Evolutionary conservation across 2,797 vertebrate species (phyloP), one percentile per base, ranked within the genome.

Genomic region (Poeciliopsis infans): DNA sequence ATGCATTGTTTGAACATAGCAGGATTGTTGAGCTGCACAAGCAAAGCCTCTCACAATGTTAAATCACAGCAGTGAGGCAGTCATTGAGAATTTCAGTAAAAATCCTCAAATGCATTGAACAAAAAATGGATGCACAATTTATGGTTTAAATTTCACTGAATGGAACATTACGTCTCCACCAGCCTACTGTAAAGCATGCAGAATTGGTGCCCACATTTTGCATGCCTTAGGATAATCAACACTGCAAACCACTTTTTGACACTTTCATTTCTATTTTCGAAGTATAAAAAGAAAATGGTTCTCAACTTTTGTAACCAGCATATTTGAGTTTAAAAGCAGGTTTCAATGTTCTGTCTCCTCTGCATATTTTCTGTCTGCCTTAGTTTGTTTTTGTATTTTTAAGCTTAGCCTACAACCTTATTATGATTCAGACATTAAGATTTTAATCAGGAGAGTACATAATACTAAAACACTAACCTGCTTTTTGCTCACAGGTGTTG

Each of bases 401-500:
- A 18, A 39, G 36, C 36, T 11, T 33, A 36, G 33, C 7, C 33
- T 36, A 39, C 61, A 64, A 33, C 33, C 18, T 64, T 7, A 7
- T 64, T 36, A 11, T 64, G 61, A 64, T 20, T 7, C 16, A 36
- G 18, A 64, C 39, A 4, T 18, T 33, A 20, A 64, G 3, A 64
- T 64, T 39, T 66, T 33, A 61, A 66, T 66, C 36, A 43, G 2
- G 0, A 41, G 10, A 43, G 39, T 70, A 45, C 41, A 70, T 28
- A 7, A 2, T 7, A 13, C 41, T 69, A 69, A 69, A 69, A 25
- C 41, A 45, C 39, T 39, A 6, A 13, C 3, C 41, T 70, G 68
- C 23, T 28, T 45, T 70, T 70, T 70, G 39, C 15, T 7, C 33
- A 49, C 69, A 81, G 82, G 73, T 79, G 28, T 46, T 4, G 47